Base-by-base conservation (phyloP, 1,140 invertebrate genomes). In the fruit fly (Drosophila melanogaster) region DNA sequence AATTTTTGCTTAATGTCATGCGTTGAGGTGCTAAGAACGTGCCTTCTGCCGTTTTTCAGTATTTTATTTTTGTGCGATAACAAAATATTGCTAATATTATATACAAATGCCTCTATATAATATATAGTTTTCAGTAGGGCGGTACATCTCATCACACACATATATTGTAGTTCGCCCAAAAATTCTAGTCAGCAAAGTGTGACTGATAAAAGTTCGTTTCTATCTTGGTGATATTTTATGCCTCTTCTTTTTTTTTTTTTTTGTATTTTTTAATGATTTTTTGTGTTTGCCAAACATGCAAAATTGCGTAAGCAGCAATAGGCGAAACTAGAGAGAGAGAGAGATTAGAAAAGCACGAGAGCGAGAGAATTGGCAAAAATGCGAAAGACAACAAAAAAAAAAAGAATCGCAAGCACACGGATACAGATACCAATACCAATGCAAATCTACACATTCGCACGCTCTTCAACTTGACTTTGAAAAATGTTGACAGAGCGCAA, bases 391-490 rank as follows among this genome's bases (percentile, higher is more conserved):
- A n/a, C n/a, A 14, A 37, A 37, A 37, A 37, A 12, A 14, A 38
- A 38, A 38, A 38, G 37, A 14, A 38, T 38, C 37, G 14, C 37
- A 14, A 38, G 1, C 35, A 14, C 37, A 38, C 37, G n/a, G n/a
- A n/a, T n/a, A 38, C 37, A 38, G 37, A 38, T 38, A 38, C 37
- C 11, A 38, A 38, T 38, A 38, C 37, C 14, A 38, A 38, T 14
- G 37, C 37, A 38, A 4, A 38, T 38, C 37, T 38, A 38, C 12
- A 38, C 14, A 38, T 19, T 43, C 47, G 53, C 33, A 33, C 47
- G 86, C 86, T 90, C 81, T 90, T 90, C 86, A 90, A 90, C 86
- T 90, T 90, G 86, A 90, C 86, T 90, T 90, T 90, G 86, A 90
- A 89, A 69, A 74, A 81, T 86, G 81, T 86, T 81, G 81, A 81